Base-by-base conservation (phyloP, 2,888 invertebrate genomes). In the Pristionchus exspectatus region DNA sequence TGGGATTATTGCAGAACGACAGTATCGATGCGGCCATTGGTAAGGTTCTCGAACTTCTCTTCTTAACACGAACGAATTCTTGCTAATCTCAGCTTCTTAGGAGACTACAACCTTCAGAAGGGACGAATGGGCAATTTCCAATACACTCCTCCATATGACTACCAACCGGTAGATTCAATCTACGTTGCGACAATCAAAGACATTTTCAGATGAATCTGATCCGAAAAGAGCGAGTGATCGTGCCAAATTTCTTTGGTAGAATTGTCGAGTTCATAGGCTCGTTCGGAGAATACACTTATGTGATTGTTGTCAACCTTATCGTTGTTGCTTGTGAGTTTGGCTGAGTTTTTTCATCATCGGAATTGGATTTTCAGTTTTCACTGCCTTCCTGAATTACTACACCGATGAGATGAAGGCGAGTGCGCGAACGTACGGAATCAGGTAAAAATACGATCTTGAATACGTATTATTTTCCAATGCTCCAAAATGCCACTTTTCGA, bases 51-150 rank as follows among this genome's bases (percentile, higher is more conserved):
- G 38, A 3, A 38, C 30, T 2, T n/a, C 7, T 33, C n/a, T n/a
- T n/a, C n/a, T n/a, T n/a, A n/a, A n/a, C n/a, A n/a, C n/a, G n/a
- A n/a, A n/a, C n/a, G n/a, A n/a, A n/a, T 33, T 27, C 2, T 30
- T 33, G 18, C 14, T 16, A 16, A 72, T 33, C 24, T 59, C 21
- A 59, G 14, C 24, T 59, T 21, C 33, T 18, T 30, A 72, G 72
- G 72, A 12, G 72, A 72, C 33, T 72, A 72, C 33, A 72, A 30
- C 72, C 72, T 72, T 21, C 72, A 72, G 72, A 72, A 72, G 33
- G 72, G 72, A n/a, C n/a, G 72, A 72, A 72, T 72, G 72, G 33
- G 30, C 33, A 72, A 33, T 30, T 72, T 72, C 33, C 72, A 72
- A 18, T 72, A 72, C 72, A 72, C 72, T 0, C 72, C 72, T 72